These are phyloP conservation scores for Sitobion miscanthi DNA, from an alignment of 1,140 invertebrate species.

Conservation along the genomic window DNA sequence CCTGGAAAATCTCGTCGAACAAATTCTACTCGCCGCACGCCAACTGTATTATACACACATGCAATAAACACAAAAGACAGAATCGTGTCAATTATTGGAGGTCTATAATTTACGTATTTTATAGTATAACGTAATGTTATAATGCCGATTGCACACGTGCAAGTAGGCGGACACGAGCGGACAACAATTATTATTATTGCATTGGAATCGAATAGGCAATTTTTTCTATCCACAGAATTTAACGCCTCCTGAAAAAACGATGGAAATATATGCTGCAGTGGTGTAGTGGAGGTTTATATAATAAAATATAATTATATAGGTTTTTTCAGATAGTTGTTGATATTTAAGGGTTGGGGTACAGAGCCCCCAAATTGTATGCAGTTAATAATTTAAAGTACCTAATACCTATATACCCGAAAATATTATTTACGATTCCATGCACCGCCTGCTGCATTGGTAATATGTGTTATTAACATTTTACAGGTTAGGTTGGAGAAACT, in stretches of 20 bases:
- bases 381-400: background rate
- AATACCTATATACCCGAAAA: background rate
- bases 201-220: background rate
- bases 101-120: background rate
- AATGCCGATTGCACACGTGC: background rate
- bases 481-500: background rate
- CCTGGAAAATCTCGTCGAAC: background rate
- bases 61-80: background rate
- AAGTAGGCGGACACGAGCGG: background rate
- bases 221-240: background rate
- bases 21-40: no score
- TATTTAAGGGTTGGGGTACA: background rate
- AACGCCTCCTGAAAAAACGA: background rate
- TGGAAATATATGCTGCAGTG: background rate
- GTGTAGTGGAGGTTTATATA: background rate
- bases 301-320: background rate
- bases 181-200: background rate
- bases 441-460: background rate
- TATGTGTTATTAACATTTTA: background rate
- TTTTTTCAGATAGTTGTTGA: background rate
- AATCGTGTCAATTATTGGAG: background rate
- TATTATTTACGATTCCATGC: background rate
- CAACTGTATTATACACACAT: background rate
- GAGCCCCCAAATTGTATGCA: no score
- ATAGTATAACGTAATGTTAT: background rate